Percentiles rank a stretch among this genome's conserved stretches.
Conservation (phyloP, 30 jellyfish, hydroid and myxozoan species). For the Pelagia noctiluca region DNA sequence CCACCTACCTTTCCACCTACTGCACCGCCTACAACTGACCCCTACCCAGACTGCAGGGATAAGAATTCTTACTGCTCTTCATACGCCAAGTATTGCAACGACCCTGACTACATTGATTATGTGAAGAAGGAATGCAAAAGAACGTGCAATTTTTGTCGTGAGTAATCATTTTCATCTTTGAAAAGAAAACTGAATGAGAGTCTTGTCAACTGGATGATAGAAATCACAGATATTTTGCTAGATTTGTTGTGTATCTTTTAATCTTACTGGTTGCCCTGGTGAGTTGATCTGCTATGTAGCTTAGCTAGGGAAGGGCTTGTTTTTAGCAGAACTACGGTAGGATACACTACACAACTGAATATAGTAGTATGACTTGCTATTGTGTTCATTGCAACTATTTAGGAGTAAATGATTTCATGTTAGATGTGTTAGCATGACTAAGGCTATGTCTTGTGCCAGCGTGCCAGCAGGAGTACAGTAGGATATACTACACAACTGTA, state of each 20-base stretch:
- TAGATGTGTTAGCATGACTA: too few relatives aligned
- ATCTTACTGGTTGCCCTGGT: not conserved
- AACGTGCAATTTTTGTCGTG: conserved; percentile 94
- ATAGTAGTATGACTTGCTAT: too few relatives aligned
- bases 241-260: not conserved
- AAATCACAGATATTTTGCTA: not conserved
- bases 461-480: too few relatives aligned
- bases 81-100: conserved; percentile 72
- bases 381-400: too few relatives aligned
- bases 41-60: conserved; percentile 71
- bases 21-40: conserved; percentile 36
- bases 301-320: not conserved
- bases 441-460: too few relatives aligned
- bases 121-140: conserved; percentile 67
- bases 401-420: too few relatives aligned
- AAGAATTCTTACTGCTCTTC: conserved; percentile 68
- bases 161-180: conserved; percentile 22
- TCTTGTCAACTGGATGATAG: not conserved
- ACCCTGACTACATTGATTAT: conserved; percentile 58
- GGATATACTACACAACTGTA: too few relatives aligned
- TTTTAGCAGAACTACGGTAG: too few relatives aligned
- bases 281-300: not conserved
- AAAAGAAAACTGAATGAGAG: not conserved
- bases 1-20: conserved; percentile 30
- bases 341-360: too few relatives aligned